phyloP scores from a whole-genome alignment of 2,797 vertebrate species.

The Hoplostethus mediterraneus region DNA sequence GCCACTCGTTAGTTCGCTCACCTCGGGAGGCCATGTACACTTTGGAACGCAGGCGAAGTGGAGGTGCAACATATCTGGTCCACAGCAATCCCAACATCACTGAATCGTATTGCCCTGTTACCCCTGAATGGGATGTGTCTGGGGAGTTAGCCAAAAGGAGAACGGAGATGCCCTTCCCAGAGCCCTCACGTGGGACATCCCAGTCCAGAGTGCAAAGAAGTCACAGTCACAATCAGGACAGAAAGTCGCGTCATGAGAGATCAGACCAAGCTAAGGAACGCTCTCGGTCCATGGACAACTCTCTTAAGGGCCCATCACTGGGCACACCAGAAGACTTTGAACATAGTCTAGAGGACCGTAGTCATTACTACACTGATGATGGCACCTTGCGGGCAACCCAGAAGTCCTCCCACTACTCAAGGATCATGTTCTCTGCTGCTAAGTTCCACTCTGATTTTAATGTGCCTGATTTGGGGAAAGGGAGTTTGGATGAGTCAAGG shows the following conservation, averaged over 20 bases:
- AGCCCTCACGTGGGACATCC: conserved; percentile 96
- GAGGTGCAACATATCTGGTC: conserved; percentile 92
- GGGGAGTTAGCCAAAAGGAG: conserved; percentile 97
- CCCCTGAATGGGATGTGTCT: conserved; percentile 99
- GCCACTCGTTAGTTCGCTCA: conserved; percentile 93
- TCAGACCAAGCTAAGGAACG: conserved; percentile 97
- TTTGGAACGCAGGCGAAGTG: conserved; percentile 90
- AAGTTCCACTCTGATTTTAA: conserved; percentile 95
- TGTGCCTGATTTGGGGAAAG: conserved; percentile 92
- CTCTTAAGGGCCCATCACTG: conserved; percentile 92
- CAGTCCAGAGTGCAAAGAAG: conserved; percentile 98
- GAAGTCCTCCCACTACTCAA: conserved; percentile 92
- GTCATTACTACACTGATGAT: conserved; percentile 95
- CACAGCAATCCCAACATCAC: conserved; percentile 95
- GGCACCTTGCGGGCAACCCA: conserved; percentile 93
- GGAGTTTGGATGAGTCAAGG: conserved; percentile 89
- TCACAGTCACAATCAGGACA: conserved; percentile 99
- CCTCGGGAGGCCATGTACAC: conserved; percentile 97
- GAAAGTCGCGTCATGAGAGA: conserved; percentile 95
- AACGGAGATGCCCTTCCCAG: conserved; percentile 99
- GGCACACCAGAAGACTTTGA: conserved; percentile 94
- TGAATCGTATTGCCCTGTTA: conserved; percentile 96
- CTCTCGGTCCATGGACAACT: conserved; percentile 99
- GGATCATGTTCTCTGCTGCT: conserved; percentile 93
- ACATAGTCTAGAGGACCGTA: conserved; percentile 92